Conservation (phyloP, 2,113 vertebrate genomes). For the Deroptyus accipitrinus region DNA sequence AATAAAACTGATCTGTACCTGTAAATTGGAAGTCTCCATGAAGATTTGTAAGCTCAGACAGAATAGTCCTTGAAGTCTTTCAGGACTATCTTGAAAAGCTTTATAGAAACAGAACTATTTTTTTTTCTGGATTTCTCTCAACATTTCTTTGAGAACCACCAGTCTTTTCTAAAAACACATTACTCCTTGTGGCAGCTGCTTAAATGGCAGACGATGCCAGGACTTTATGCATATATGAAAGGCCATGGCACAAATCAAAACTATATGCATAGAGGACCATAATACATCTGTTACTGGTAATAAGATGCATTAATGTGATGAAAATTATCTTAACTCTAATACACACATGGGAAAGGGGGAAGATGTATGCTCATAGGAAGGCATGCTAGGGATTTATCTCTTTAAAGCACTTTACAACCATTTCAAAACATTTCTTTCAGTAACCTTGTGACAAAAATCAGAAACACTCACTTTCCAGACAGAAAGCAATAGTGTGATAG, state of each 20-base stretch:
- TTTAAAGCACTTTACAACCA: background rate
- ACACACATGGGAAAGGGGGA: background rate
- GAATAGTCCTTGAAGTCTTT: background rate
- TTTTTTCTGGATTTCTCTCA: background rate
- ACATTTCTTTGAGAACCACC: background rate
- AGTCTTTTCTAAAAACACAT: background rate
- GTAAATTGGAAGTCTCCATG: background rate
- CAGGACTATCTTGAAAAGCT: background rate
- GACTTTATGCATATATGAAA: background rate
- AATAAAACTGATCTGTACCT: background rate
- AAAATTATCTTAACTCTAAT: background rate
- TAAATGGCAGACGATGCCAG: background rate
- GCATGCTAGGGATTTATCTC: background rate
- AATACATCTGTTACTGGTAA: background rate
- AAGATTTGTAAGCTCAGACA: background rate
- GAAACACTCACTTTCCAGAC: background rate
- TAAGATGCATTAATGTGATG: background rate
- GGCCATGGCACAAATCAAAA: background rate
- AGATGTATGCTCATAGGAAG: background rate
- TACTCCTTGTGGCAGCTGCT: background rate
- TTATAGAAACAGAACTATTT: background rate
- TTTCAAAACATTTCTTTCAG: background rate
- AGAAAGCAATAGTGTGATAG: background rate
- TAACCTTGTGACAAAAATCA: background rate
- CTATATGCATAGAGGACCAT: background rate